Evolutionary conservation across 2,888 invertebrate species (phyloP), one percentile per base, ranked within the genome.

Genomic region (Hyles lineata): DNA sequence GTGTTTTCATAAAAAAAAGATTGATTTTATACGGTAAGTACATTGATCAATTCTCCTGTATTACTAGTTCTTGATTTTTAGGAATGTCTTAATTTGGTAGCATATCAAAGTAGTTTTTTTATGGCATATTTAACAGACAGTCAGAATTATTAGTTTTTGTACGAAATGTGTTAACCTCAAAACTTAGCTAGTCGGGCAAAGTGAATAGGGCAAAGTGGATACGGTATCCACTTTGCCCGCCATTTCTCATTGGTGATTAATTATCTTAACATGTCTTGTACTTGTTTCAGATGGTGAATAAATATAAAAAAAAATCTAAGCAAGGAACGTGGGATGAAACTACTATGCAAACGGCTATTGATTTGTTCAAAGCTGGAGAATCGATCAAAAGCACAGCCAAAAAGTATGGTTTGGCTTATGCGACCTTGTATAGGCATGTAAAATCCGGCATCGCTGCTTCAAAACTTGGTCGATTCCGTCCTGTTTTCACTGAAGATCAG

Each of bases 401-500:
- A 78, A 79, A 77, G 71, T 32, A 78, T 77, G 76, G 78, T 32
- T 75, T 78, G 72, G 71, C 76, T 55, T 75, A 77, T 76, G 73
- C 75, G 70, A 75, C 76, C 67, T 76, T 79, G 73, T 76, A 76
- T 50, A 78, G 76, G 69, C 74, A 77, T 70, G 73, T 73, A 7
- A 76, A 78, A 78, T 78, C 70, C 23, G 76, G 76, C 32, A 74
- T 19, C 32, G 70, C 73, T 73, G 35, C 75, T 74, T 23, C 72
- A 74, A 72, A 78, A 73, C 70, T 78, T 67, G 78, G 76, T 73
- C 70, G 77, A 76, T 76, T 77, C 74, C 75, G 77, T 72, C 75
- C 76, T 73, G 75, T 78, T 75, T 79, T 77, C 62, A 78, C 67
- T 72, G 76, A 79, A 74, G 73, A 79, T 73, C 77, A 77, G 73